Percentiles rank a stretch among this genome's conserved stretches.
Evolutionary conservation across 2,113 vertebrate species (phyloP).

Genomic region (Semicossyphus pulcher): DNA sequence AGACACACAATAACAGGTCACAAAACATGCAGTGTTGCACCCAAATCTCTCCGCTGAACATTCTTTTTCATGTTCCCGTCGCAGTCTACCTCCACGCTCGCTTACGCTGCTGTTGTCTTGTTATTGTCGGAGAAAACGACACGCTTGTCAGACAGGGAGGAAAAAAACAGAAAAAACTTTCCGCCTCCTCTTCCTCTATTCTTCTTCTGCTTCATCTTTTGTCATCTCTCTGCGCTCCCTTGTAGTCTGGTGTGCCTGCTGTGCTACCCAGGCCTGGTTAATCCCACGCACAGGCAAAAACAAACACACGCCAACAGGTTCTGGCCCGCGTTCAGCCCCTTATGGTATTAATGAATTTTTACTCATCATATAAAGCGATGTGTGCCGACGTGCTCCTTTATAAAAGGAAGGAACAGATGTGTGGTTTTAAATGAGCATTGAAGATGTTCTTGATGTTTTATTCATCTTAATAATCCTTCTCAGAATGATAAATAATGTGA

Average conservation of each 20-base stretch:
- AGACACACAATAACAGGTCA: background rate
- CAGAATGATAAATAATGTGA: constrained; percentile 2
- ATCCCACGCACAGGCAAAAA: constrained; percentile 28
- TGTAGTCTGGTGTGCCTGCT: constrained; percentile 24
- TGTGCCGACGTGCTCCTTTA: background rate
- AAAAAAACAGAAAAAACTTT: constrained; percentile 43
- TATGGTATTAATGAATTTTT: constrained; percentile 23
- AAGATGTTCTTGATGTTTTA: background rate
- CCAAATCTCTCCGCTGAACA: background rate
- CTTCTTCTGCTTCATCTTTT: constrained; percentile 22
- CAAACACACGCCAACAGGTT: constrained; percentile 22
- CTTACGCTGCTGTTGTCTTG: constrained; percentile 35
- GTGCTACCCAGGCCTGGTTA: constrained; percentile 38
- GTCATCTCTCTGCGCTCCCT: constrained; percentile 33
- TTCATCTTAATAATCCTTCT: no score
- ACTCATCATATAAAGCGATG: constrained; percentile 1
- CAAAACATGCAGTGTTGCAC: background rate
- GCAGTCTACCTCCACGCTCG: constrained; percentile 11
- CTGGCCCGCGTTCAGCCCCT: constrained; percentile 19
- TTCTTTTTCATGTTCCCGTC: constrained; percentile 33
- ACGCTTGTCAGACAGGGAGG: constrained; percentile 43
- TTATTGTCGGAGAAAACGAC: constrained; percentile 26
- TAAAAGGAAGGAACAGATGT: background rate
- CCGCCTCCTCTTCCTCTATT: constrained; percentile 6
- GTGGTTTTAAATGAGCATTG: constrained; percentile 1